These are phyloP conservation scores for Chrysochloris asiatica DNA, from an alignment of 2,113 vertebrate genomes.

Conservation along the genomic window DNA sequence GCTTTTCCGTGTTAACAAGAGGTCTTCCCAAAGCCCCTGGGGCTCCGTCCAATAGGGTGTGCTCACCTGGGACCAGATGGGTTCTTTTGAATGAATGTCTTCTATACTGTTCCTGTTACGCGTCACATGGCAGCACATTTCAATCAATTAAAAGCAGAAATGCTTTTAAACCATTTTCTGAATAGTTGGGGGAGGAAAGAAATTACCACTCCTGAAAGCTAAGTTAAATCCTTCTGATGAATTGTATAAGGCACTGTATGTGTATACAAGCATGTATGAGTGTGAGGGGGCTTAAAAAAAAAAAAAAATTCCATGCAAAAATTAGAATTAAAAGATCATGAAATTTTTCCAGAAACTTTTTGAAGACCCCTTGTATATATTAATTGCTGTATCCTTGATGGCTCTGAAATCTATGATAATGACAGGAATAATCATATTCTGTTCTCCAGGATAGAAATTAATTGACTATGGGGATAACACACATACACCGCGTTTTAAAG, in stretches of 20 bases:
- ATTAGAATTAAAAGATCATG: too few relatives aligned
- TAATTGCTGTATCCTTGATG: neutral
- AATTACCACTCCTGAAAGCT: neutral
- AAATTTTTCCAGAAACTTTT: too few relatives aligned
- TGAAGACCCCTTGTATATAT: neutral
- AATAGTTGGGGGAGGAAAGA: neutral
- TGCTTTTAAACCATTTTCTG: neutral
- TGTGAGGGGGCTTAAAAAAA: too few relatives aligned
- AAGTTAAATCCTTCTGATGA: neutral
- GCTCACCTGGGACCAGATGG: neutral
- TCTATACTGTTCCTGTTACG: neutral
- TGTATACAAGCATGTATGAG: neutral
- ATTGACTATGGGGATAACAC: constrained; percentile 36
- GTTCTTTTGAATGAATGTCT: neutral
- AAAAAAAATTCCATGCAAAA: too few relatives aligned
- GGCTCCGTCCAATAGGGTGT: neutral
- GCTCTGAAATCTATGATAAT: constrained; percentile 22
- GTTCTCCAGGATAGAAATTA: constrained; percentile 47
- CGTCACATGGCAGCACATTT: neutral
- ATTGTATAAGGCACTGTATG: neutral
- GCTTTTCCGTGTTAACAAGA: neutral
- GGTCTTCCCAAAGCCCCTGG: neutral
- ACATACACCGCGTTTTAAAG: too few relatives aligned
- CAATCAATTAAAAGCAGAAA: neutral
- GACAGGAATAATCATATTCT: constrained; percentile 63